Evolutionary conservation across 2,888 invertebrate genomes (phyloP), one percentile per base, ranked within the genome.

Genomic region (Diadegma fenestrale): DNA sequence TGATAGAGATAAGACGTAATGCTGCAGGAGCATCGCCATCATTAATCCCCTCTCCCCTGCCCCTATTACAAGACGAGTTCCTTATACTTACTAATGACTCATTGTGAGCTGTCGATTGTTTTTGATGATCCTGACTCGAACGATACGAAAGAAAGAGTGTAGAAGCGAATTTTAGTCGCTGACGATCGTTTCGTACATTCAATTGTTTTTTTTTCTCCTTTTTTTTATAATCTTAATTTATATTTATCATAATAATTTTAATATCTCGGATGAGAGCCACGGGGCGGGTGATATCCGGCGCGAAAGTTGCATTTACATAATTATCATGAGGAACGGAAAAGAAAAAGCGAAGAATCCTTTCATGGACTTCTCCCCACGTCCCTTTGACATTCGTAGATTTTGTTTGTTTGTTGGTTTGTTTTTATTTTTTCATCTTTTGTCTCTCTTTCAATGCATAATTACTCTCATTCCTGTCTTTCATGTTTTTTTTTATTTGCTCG

Each of bases 201-300:
- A 22, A 69, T 54, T 12, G 19, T 63, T 17, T 71, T 10, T 68
- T 48, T 22, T n/a, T 33, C 41, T 61, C 54, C 37, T 66, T 58
- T 14, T 63, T 45, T 51, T 41, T 45, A 45, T 66, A 17, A 26
- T 41, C 51, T 54, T 45, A 43, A 71, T n/a, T 33, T 68, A 48
- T 79, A 17, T 63, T 81, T 84, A 69, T 86, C 80, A 69, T 61
- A 64, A 26, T 72, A 17, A 63, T 66, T 69, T 30, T 48, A 33
- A 76, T 78, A 68, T 45, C 79, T 69, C 80, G 69, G 73, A 84
- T 73, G 64, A 69, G 83, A 66, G 83, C 73, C 73, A 63, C 84
- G 84, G 77, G 85, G 79, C 75, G 83, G 83, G 72, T 79, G 84
- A 64, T 54, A 68, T 82, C 79, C 79, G 82, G 78, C 78, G 77